phyloP scores from a whole-genome alignment of 2,113 vertebrate species.

The Gadus chalcogrammus region DNA sequence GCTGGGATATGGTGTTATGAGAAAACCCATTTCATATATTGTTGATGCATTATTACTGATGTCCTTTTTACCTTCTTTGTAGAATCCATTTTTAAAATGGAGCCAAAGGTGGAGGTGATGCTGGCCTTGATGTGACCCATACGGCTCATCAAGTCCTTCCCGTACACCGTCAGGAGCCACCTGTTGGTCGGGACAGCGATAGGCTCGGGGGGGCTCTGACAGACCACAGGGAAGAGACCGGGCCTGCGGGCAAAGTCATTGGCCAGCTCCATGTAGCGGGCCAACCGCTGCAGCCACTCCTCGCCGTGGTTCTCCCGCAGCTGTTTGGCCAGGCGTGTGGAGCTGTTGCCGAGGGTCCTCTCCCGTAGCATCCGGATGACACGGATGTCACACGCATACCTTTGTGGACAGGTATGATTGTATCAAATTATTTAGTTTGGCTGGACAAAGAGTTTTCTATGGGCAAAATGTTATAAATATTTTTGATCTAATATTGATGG shows the following conservation, averaged over 20 bases:
- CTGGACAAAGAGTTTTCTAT: no score
- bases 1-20: no score
- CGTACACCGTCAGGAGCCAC: slow-evolving; percentile 11
- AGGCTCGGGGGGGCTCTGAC: slow-evolving; percentile 12
- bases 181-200: slow-evolving; percentile 8
- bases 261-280: slow-evolving; percentile 3
- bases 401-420: not conserved
- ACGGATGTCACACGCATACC: slow-evolving; percentile 21
- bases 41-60: no score
- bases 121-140: slow-evolving; percentile 10
- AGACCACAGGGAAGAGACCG: not conserved
- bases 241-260: slow-evolving; percentile 1
- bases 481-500: no score
- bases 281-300: not conserved
- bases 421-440: no score
- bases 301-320: slow-evolving; percentile 19
- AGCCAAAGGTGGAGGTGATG: slow-evolving; percentile 12
- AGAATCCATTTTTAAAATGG: not conserved
- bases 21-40: no score
- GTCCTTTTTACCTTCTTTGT: slow-evolving; percentile 8
- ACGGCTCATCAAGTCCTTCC: slow-evolving; percentile 15
- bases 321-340: not conserved
- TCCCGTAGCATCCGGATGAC: slow-evolving; percentile 12
- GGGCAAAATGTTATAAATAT: no score
- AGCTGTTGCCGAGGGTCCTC: slow-evolving; percentile 12